These are phyloP conservation scores for Diachrysia chrysitis DNA, from an alignment of 2,888 invertebrate species.

Conservation along the genomic window DNA sequence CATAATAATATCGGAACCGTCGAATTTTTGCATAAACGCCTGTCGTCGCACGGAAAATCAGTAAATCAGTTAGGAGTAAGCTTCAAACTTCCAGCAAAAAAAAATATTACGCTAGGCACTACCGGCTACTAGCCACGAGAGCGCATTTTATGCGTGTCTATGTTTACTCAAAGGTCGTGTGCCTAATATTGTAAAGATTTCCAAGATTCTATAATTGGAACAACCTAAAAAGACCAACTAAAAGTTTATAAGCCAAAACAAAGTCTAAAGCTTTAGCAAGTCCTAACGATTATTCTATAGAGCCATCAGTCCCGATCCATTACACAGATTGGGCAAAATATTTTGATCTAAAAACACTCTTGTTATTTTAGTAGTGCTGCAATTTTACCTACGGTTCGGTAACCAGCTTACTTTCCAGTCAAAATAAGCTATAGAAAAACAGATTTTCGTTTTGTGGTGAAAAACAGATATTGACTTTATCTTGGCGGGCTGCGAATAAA, in stretches of 20 bases:
- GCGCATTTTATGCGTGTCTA: too few relatives aligned
- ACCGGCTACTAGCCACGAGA: too few relatives aligned
- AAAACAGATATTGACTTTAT: constrained; percentile 40
- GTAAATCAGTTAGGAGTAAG: too few relatives aligned
- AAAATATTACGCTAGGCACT: too few relatives aligned
- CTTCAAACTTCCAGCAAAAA: too few relatives aligned
- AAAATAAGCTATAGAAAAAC: constrained; percentile 31
- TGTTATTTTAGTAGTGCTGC: neutral
- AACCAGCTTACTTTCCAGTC: constrained; percentile 19
- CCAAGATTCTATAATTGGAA: neutral
- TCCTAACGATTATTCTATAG: neutral
- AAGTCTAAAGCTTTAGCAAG: neutral
- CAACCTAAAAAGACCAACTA: neutral
- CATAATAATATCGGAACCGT: too few relatives aligned
- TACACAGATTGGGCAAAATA: neutral
- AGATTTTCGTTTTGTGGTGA: constrained; percentile 31
- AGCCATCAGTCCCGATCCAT: neutral
- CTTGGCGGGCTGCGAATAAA: constrained; percentile 25
- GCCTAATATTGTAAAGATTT: neutral
- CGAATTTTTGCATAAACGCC: too few relatives aligned
- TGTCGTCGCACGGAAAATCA: too few relatives aligned
- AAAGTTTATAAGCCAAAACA: neutral
- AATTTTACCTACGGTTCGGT: constrained; percentile 2
- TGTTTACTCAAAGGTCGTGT: neutral
- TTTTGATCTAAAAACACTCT: neutral